Conservation (phyloP, 2,888 invertebrate species). For the Idaea dimidiata region DNA sequence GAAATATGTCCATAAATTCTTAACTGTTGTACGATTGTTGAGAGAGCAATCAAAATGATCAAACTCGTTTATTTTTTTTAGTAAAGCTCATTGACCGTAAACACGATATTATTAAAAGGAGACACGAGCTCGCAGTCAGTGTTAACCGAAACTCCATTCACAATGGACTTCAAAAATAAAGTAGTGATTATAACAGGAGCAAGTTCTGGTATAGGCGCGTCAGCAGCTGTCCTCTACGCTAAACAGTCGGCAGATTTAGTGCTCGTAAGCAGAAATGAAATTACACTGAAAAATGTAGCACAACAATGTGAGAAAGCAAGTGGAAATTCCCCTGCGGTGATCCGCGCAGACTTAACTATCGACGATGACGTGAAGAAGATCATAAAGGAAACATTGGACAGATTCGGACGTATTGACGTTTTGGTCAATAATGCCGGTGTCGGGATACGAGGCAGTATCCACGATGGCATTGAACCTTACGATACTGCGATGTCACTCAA, state of each 20-base stretch:
- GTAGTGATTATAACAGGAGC: constrained; percentile 84
- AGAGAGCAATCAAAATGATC: not conserved
- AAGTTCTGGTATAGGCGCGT: constrained; percentile 87
- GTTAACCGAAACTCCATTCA: constrained; percentile 24
- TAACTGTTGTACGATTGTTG: not conserved
- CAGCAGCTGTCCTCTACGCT: constrained; percentile 84
- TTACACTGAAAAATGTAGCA: constrained; percentile 83
- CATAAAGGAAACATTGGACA: constrained; percentile 83
- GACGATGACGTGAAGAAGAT: constrained; percentile 85
- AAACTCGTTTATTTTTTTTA: not conserved
- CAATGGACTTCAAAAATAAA: constrained; percentile 82
- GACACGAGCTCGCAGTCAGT: constrained; percentile 25
- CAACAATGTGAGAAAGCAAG: constrained; percentile 74
- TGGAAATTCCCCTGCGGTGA: constrained; percentile 74
- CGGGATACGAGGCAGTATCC: constrained; percentile 87
- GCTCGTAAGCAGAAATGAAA: constrained; percentile 85
- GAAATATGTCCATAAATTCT: not conserved
- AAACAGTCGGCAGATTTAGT: constrained; percentile 83
- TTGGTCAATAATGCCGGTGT: constrained; percentile 93
- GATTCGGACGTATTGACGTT: constrained; percentile 86
- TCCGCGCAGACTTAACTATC: constrained; percentile 83
- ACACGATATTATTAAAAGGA: not conserved
- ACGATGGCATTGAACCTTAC: constrained; percentile 89
- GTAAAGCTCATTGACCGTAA: constrained; percentile 2
- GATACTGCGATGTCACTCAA: constrained; percentile 93